Percentiles rank a stretch among this genome's conserved stretches.
Conservation (phyloP, 1,140 invertebrate genomes). For the Drosophila tristis region DNA sequence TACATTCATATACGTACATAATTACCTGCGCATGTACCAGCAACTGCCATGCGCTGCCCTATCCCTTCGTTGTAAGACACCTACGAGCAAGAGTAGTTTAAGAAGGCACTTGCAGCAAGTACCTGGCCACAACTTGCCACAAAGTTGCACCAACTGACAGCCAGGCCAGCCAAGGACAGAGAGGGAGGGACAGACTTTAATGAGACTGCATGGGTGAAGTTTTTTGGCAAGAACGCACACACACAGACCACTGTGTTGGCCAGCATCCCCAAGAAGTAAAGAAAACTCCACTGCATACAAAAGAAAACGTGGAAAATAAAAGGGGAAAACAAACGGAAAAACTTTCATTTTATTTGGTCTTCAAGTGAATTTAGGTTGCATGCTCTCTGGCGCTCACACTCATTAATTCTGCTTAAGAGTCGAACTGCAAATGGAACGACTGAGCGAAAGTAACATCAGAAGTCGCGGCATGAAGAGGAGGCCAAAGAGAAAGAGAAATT, state of each 20-base stretch:
- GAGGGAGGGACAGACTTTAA: slow-evolving; percentile 25
- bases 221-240: slow-evolving; percentile 15
- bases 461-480: slow-evolving; percentile 1
- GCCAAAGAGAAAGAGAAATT: too few relatives aligned
- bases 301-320: slow-evolving; percentile 30
- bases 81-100: slow-evolving; percentile 29
- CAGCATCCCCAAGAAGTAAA: slow-evolving; percentile 39
- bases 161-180: not conserved
- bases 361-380: slow-evolving; percentile 56
- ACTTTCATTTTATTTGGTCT: slow-evolving; percentile 53
- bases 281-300: slow-evolving; percentile 31
- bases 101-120: slow-evolving; percentile 43
- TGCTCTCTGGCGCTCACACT: slow-evolving; percentile 37
- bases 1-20: not conserved
- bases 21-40: too few relatives aligned
- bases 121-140: slow-evolving; percentile 45
- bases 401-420: slow-evolving; percentile 75
- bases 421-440: slow-evolving; percentile 41
- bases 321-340: slow-evolving; percentile 42
- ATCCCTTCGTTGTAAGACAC: slow-evolving; percentile 4
- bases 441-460: not conserved
- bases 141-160: slow-evolving; percentile 38
- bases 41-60: not conserved
- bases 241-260: slow-evolving; percentile 22
- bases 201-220: slow-evolving; percentile 51